Evolutionary conservation across 2,797 vertebrate genomes (phyloP).

Genomic region (Rhinoraja longicauda): DNA sequence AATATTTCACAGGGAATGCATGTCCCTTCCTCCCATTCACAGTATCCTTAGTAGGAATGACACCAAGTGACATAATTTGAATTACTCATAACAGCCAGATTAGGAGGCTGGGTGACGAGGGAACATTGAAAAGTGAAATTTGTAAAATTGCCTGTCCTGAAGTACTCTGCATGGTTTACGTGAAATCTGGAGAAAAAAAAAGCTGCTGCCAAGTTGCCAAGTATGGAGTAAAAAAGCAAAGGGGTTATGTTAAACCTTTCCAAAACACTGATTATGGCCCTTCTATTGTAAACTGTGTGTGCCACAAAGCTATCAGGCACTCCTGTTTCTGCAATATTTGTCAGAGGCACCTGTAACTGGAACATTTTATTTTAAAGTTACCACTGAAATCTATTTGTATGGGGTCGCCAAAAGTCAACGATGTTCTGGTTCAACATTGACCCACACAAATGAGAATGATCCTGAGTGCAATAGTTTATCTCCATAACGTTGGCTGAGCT

Average conservation of each 20-base stretch:
- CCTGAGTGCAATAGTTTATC: background rate
- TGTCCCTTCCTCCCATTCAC: too few species aligned
- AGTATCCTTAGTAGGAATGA: too few species aligned
- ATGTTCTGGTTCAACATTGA: background rate
- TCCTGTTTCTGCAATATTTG: background rate
- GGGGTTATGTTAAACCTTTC: too few species aligned
- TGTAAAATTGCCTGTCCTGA: too few species aligned
- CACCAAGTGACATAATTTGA: background rate
- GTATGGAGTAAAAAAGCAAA: too few species aligned
- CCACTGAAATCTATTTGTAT: background rate
- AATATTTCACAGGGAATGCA: too few species aligned
- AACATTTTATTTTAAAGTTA: background rate
- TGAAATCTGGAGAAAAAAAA: too few species aligned
- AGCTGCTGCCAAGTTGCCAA: too few species aligned
- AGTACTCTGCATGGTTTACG: too few species aligned
- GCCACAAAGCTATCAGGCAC: background rate
- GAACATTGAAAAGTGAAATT: background rate
- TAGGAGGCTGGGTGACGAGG: background rate
- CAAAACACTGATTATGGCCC: too few species aligned
- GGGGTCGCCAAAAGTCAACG: background rate
- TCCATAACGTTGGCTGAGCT: background rate
- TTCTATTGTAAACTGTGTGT: too few species aligned
- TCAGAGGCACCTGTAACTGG: background rate
- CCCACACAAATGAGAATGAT: background rate
- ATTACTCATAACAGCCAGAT: background rate